A percentile compares a stretch with the other conserved stretches of the same genome.
phyloP scores from a whole-genome alignment of 2,113 vertebrate genomes.

The Glaucidium brasilianum region DNA sequence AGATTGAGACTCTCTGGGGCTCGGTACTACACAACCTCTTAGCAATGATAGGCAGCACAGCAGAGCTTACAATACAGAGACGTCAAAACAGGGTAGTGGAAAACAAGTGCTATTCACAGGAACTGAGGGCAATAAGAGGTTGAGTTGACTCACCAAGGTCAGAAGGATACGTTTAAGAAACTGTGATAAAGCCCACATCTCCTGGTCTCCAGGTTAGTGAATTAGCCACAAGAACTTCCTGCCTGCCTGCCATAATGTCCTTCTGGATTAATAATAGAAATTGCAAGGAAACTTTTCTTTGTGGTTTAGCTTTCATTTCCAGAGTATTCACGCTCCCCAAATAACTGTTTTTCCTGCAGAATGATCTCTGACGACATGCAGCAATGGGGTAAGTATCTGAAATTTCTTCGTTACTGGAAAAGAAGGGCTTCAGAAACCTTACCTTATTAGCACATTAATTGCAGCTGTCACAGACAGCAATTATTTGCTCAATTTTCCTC shows the following conservation, averaged over 20 bases:
- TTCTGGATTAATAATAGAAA: not conserved
- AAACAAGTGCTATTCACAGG: not conserved
- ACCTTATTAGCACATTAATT: conserved; percentile 67
- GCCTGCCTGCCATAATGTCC: not conserved
- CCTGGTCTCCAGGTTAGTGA: not conserved
- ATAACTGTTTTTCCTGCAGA: not conserved
- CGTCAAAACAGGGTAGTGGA: not conserved
- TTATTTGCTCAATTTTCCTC: conserved; percentile 62
- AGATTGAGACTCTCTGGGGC: not conserved
- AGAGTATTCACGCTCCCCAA: not conserved
- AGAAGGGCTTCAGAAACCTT: conserved; percentile 32
- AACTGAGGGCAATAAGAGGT: not conserved
- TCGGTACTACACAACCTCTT: not conserved
- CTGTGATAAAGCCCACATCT: not conserved
- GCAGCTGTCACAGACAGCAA: conserved; percentile 59
- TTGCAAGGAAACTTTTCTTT: not conserved
- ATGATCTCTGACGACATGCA: not conserved
- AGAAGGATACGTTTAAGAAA: not conserved
- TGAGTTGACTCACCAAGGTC: not conserved
- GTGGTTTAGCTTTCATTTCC: not conserved
- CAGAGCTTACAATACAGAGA: not conserved
- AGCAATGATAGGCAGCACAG: not conserved
- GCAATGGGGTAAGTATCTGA: not conserved
- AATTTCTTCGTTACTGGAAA: conserved; percentile 1
- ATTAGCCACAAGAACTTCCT: not conserved